Conservation (phyloP, 2,797 vertebrate species). For the Scyliorhinus canicula region DNA sequence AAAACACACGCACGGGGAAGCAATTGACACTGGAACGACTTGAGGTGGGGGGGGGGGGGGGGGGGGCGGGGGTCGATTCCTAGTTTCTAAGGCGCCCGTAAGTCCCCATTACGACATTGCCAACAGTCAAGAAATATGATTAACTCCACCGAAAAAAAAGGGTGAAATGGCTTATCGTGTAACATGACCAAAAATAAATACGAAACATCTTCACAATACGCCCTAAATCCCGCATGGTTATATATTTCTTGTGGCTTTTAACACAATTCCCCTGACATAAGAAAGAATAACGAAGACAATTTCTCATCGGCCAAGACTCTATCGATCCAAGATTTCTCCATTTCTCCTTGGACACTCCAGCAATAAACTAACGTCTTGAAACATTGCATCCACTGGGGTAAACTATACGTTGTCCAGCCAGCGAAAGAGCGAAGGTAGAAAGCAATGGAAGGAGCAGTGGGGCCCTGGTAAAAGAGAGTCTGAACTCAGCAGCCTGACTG, state of each 20-base stretch:
- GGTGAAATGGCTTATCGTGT: neutral
- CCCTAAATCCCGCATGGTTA: neutral
- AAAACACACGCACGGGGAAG: neutral
- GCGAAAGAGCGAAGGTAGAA: neutral
- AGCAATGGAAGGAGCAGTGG: neutral
- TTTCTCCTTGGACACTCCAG: neutral
- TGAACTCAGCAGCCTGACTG: slow-evolving; percentile 47
- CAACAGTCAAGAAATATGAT: neutral
- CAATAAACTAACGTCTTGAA: neutral
- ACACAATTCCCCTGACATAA: neutral
- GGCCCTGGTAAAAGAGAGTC: neutral
- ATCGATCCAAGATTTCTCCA: slow-evolving; percentile 43
- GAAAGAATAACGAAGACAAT: slow-evolving; percentile 19
- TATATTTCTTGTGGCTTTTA: neutral
- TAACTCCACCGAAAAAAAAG: neutral
- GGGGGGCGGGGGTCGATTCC: neutral
- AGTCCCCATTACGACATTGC: neutral
- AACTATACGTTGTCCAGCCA: neutral
- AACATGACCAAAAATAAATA: neutral
- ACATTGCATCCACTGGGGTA: slow-evolving; percentile 18
- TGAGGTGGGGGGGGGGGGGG: too few species aligned
- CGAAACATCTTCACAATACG: neutral
- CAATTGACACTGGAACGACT: neutral
- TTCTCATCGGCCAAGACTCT: neutral
- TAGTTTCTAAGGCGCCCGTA: neutral